A percentile compares a stretch with the other conserved stretches of the same genome.
Evolutionary conservation across 1,140 invertebrate species (phyloP).

Genomic region (Drosophila watanabei): DNA sequence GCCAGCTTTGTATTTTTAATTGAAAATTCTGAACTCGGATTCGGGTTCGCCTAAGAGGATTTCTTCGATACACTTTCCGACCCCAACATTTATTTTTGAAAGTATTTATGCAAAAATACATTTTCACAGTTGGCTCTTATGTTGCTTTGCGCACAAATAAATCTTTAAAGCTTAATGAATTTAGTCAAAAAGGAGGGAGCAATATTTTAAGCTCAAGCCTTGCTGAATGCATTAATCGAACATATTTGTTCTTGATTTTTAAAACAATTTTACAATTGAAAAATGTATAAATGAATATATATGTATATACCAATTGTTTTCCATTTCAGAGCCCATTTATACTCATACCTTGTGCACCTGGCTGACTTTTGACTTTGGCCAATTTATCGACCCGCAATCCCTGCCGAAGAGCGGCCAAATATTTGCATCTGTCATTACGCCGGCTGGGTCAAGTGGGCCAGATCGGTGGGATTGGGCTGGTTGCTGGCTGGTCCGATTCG

Average conservation of each 20-base stretch:
- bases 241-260: not conserved
- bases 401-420: slow-evolving; percentile 17
- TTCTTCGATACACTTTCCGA: not conserved
- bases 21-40: not conserved
- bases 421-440: slow-evolving; percentile 73
- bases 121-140: not conserved
- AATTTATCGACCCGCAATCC: slow-evolving; percentile 44
- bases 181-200: not conserved
- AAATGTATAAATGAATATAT: too few species aligned
- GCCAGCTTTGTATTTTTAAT: not conserved
- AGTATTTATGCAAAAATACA: not conserved
- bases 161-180: too few species aligned
- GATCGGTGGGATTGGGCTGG: not conserved
- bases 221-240: not conserved
- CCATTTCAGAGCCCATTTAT: slow-evolving; percentile 2
- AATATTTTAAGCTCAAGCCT: not conserved
- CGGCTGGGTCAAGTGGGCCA: slow-evolving; percentile 18
- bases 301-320: not conserved
- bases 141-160: not conserved
- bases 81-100: not conserved
- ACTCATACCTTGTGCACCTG: slow-evolving; percentile 10
- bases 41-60: not conserved
- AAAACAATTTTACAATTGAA: not conserved
- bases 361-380: slow-evolving; percentile 32
- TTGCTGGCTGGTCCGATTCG: slow-evolving; percentile 13